Evolutionary conservation across 2,113 vertebrate genomes (phyloP), one percentile per base, ranked within the genome.

Genomic region (Eptatretus burgeri): DNA sequence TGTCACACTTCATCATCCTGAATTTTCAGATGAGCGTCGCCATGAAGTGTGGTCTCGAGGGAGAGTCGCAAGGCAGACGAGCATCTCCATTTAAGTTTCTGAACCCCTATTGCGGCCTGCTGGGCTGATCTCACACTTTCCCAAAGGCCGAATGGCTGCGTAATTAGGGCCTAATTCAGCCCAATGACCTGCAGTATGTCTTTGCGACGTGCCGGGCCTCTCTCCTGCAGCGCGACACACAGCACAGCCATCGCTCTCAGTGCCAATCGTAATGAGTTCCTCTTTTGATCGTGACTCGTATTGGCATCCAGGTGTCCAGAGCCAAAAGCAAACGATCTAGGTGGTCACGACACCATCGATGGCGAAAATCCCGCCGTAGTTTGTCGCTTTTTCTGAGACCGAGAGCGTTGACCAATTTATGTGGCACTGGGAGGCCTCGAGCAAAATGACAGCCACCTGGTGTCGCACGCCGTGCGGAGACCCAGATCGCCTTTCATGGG

Each of bases 101-200:
- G 7, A 41, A 41, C 27, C 27, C 3, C 27, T 41, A 3, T 7
- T 41, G 27, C 3, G 27, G 27, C 56, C 56, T 60, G 56, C 56
- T 60, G 56, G n/a, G 56, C 20, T 11, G 56, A n/a, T 17, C 20
- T 60, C n/a, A n/a, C 56, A 20, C 20, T n/a, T 20, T 60, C 56
- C n/a, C 20, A 60, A 60, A 17, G 56, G n/a, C 56, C 12, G 56
- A n/a, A 60, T 60, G n/a, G 56, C 56, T n/a, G 56, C n/a, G 56
- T 60, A 60, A 60, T 60, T 60, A 60, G 56, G 56, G n/a, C 56
- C 56, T 60, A 60, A 60, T 60, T 60, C 56, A 60, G 56, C n/a
- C 56, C 20, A 17, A 20, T 60, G 56, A 60, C 56, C 56, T 60
- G 20, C 56, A 60, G 56, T 60, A 60, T 20, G 56, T 60, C 56